Base-by-base conservation (phyloP, 2,113 vertebrate genomes). In the Psephotus haematonotus region DNA sequence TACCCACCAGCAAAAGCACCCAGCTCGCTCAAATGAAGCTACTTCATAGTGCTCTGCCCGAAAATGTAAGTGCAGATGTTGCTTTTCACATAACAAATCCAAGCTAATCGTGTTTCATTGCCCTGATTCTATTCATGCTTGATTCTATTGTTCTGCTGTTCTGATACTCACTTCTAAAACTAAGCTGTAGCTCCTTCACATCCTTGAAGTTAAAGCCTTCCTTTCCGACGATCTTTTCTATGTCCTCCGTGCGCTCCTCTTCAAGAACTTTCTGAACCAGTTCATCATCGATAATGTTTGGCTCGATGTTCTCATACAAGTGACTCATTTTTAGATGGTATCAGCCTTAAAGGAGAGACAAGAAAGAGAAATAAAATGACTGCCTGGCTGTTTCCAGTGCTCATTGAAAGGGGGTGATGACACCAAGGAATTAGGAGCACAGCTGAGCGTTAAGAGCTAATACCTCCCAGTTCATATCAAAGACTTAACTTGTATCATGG, bases 161-260 rank as follows among this genome's bases (percentile, higher is more conserved):
- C 31, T 12, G 24, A 69, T 93, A 95, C 99, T 97, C 91, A 99
- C 99, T 97, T 97, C 93, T 98, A 93, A 98, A 98, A 93, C 98
- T 98, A 57, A 99, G 97, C n/a, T 96, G 96, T 79, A 99, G 97
- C 17, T 97, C 92, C 6, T 23, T 82, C 50, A 99, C 97, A 11
- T 98, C 98, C 68, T 97, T 93, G 31, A 98, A 97, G 33, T 98
- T 57, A 85, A 98, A 94, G 46, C 95, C 98, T 91, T 98, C 98
- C 20, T 37, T 87, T 76, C 96, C 97, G 74, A 92, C 96, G 82
- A 98, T 90, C 47, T 70, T 80, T 28, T 91, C 83, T 3, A 97
- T 96, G 64, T 98, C 97, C 10, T 98, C 97, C 70, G 92, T 97
- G 6, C 91, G 84, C 68, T 98, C 98, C 65, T 99, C 98, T n/a